phyloP scores from a whole-genome alignment of 92 coral and sea anemone genomes.

The Paragorgia papillata region DNA sequence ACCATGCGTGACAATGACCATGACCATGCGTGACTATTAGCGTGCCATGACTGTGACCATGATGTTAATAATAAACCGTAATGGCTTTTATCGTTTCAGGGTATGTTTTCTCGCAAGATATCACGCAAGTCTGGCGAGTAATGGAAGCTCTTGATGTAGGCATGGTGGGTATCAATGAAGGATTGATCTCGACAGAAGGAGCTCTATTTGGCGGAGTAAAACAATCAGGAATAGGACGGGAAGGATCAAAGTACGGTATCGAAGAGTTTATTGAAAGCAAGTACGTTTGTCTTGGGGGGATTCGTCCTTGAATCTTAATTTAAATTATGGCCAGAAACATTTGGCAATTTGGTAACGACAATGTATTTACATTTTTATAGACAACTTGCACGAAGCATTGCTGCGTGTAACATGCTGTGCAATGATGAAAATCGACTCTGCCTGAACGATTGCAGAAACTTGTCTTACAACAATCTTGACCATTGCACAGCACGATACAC shows the following conservation, averaged over 20 bases:
- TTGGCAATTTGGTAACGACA: no score
- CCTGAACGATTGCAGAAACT: no score
- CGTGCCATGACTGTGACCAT: no score
- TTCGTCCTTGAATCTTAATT: neutral
- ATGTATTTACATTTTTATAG: no score
- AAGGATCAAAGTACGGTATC: constrained; percentile 56
- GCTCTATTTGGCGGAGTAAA: constrained; percentile 53
- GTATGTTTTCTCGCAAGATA: constrained; percentile 42
- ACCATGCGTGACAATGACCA: no score
- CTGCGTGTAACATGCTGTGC: no score
- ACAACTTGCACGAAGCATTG: no score
- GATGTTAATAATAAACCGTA: neutral
- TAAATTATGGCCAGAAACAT: no score
- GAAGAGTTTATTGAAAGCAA: constrained; percentile 56
- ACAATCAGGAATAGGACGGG: constrained; percentile 55
- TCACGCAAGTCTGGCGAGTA: constrained; percentile 56
- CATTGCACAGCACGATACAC: no score
- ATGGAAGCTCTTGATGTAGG: constrained; percentile 55
- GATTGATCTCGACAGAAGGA: constrained; percentile 45
- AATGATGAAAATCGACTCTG: no score
- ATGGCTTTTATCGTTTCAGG: constrained; percentile 8
- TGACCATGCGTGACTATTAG: no score
- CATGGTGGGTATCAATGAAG: constrained; percentile 58
- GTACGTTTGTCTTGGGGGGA: constrained; percentile 56
- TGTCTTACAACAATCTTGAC: no score